Evolutionary conservation across 2,113 vertebrate species (phyloP).

Genomic region (Isurus oxyrinchus): DNA sequence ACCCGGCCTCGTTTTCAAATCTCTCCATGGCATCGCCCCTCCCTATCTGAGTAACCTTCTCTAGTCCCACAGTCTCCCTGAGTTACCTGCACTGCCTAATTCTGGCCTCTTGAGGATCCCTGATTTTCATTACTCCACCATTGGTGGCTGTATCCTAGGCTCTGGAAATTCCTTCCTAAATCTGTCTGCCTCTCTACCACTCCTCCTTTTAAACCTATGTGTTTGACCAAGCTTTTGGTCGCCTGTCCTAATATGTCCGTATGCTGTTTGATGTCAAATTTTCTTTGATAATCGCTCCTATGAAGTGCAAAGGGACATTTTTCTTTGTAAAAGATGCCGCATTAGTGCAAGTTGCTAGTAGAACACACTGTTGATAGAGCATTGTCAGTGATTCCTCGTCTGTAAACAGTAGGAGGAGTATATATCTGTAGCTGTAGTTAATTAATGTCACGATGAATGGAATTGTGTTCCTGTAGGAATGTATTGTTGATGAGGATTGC

Average conservation of each 20-base stretch:
- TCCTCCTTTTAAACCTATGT: not conserved
- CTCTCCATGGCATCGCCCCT: not conserved
- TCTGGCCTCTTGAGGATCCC: not conserved
- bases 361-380: not conserved
- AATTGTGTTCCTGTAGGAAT: constrained; percentile 59
- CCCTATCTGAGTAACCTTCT: not conserved
- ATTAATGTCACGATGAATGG: not conserved
- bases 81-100: not conserved
- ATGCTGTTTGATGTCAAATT: not conserved
- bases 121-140: not conserved
- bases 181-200: not conserved
- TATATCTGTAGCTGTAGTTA: not conserved
- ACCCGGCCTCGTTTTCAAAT: not conserved
- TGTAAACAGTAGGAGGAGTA: not conserved
- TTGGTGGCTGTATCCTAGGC: not conserved
- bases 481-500: constrained; percentile 77
- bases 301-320: not conserved
- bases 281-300: not conserved
- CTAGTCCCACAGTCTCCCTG: not conserved
- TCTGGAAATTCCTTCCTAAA: not conserved
- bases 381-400: not conserved
- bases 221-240: not conserved
- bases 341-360: not conserved
- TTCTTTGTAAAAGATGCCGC: not conserved
- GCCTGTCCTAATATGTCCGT: not conserved